A percentile compares a stretch with the other conserved stretches of the same genome.
These are phyloP conservation scores for Lathamus discolor DNA, from an alignment of 2,113 vertebrate genomes.

Conservation along the genomic window DNA sequence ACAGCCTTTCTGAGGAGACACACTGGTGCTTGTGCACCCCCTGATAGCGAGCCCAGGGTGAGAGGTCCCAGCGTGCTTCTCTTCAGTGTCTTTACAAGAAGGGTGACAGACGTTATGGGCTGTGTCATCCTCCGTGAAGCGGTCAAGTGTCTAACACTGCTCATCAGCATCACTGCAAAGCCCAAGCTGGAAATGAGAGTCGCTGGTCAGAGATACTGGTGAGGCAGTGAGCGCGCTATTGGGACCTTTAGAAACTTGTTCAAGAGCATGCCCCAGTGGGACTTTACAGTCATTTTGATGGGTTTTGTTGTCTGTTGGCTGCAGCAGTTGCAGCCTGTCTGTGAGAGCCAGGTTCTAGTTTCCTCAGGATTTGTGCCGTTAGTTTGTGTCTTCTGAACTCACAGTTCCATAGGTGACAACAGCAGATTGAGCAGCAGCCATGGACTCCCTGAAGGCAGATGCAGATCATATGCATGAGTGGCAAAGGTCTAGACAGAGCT, in stretches of 20 bases:
- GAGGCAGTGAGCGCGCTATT: too few relatives aligned
- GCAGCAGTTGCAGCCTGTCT: background rate
- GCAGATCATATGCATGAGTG: fast-evolving
- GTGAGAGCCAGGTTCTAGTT: background rate
- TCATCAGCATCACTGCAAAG: too few relatives aligned
- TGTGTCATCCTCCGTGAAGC: fast-evolving
- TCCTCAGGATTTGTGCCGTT: background rate
- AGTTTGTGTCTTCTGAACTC: background rate
- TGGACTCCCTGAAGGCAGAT: background rate
- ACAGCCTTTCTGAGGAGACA: fast-evolving
- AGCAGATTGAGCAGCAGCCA: background rate
- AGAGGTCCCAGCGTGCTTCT: background rate
- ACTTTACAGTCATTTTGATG: background rate
- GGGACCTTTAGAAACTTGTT: background rate
- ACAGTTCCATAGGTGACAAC: fast-evolving
- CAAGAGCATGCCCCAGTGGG: background rate
- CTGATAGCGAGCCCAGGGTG: fast-evolving
- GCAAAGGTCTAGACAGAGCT: background rate
- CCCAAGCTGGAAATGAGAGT: background rate
- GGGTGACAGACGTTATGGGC: fast-evolving
- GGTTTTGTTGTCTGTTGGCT: background rate
- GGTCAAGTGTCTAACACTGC: fast-evolving
- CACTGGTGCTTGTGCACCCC: fast-evolving
- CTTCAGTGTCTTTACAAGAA: background rate
- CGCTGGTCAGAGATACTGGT: fast-evolving